phyloP scores from a whole-genome alignment of 2,113 vertebrate genomes.

The Albula goreensis region DNA sequence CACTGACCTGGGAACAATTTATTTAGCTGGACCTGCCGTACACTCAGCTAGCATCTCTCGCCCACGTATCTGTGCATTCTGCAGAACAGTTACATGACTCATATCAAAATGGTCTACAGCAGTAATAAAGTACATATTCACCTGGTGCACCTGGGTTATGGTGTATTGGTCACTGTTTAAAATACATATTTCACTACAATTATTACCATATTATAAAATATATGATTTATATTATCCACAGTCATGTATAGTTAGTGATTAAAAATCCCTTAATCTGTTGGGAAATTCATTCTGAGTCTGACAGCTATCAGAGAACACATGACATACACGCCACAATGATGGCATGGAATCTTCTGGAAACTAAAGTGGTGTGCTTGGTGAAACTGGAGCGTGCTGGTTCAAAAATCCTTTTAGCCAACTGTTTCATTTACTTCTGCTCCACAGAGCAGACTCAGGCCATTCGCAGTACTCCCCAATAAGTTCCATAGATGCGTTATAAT shows the following conservation, averaged over 20 bases:
- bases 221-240: neutral
- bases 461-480: neutral
- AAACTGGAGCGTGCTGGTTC: neutral
- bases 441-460: neutral
- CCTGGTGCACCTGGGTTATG: neutral
- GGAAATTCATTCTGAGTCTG: too few relatives aligned
- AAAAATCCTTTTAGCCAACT: neutral
- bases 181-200: neutral
- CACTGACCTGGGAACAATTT: too few relatives aligned
- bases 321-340: too few relatives aligned
- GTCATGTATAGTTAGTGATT: neutral
- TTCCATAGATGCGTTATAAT: neutral
- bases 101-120: neutral
- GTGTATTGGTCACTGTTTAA: neutral
- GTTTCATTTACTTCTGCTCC: neutral
- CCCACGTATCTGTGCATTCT: neutral
- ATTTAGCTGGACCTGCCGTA: neutral
- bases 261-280: too few relatives aligned
- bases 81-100: too few relatives aligned
- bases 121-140: neutral
- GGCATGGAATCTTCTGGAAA: too few relatives aligned
- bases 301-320: too few relatives aligned
- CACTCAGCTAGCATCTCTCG: neutral
- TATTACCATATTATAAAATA: neutral
- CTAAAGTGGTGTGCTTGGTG: neutral